Evolutionary conservation across 2,888 invertebrate genomes (phyloP), one percentile per base, ranked within the genome.

Genomic region (Hydrotaea diabolus): DNA sequence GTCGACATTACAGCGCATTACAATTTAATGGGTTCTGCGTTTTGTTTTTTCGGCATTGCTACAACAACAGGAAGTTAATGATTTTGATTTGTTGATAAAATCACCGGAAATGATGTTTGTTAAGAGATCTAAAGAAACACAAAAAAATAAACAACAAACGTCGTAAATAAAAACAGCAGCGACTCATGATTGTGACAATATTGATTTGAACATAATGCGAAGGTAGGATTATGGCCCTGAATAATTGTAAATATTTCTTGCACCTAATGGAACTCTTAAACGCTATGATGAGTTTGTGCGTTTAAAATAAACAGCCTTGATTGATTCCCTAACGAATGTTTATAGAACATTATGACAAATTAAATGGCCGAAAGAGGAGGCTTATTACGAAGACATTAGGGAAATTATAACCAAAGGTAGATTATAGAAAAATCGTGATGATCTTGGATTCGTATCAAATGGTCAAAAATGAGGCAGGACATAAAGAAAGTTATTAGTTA

Each of bases 101-200:
- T 69, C 69, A 77, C 31, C 77, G 81, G 73, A 77, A 77, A 82
- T 73, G 31, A 77, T 13, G 43, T 9, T 43, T 76, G 31, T 62
- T 46, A 53, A n/a, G 39, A 26, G 19, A 36, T 73, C 59, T 15
- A 26, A 26, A 23, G 26, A 7, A 26, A 26, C 26, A 26, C 59
- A 26, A 59, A 26, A 7, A 59, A 2, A 55, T 21, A 39, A 39
- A 39, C 3, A 26, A 59, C 15, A 26, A 26, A 59, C 9, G 26
- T 11, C 59, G n/a, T n/a, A n/a, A 59, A 13, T 26, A 59, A 15
- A 15, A 59, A 4, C 15, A 23, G 11, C 23, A 23, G 13, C n/a
- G 15, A 49, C 49, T 13, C 59, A 59, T 26, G 26, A 59, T 59
- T 15, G 13, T 26, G 23, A 26, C 23, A 59, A 26, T 59, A 57